A percentile compares a stretch with the other conserved stretches of the same genome.
phyloP scores from a whole-genome alignment of 2,888 invertebrate species.

The Drosophila multiciliata region DNA sequence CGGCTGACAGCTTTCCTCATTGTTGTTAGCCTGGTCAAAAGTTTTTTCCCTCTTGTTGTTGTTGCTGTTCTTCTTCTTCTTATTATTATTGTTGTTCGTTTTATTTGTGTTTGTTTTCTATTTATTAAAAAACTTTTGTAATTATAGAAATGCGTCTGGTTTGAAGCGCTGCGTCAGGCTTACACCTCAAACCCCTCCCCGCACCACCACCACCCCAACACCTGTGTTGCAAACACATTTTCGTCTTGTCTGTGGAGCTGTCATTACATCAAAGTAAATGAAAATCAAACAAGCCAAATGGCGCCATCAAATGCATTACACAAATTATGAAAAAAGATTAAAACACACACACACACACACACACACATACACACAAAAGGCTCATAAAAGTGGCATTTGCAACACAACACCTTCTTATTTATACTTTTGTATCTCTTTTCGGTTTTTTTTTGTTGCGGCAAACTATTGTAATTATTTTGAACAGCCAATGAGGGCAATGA shows the following conservation, averaged over 20 bases:
- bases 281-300: conserved; percentile 51
- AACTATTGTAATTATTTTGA: conserved; percentile 79
- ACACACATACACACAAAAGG: conserved; percentile 16
- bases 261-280: conserved; percentile 58
- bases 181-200: not conserved
- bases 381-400: conserved; percentile 42
- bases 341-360: conserved; percentile 11
- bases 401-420: conserved; percentile 31
- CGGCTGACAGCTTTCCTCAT: conserved; percentile 30
- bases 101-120: conserved; percentile 64
- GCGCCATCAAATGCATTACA: conserved; percentile 42
- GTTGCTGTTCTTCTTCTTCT: not conserved
- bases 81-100: conserved; percentile 45
- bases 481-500: conserved; percentile 73
- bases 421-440: not conserved
- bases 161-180: conserved; percentile 20
- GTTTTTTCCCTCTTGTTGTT: conserved; percentile 10
- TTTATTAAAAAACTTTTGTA: conserved; percentile 84
- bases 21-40: conserved; percentile 50
- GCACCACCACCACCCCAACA: conserved; percentile 1
- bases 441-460: conserved; percentile 19
- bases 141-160: conserved; percentile 78
- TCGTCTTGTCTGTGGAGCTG: conserved; percentile 16
- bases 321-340: conserved; percentile 47
- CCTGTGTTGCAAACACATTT: conserved; percentile 47